Conservation (phyloP, 1,140 invertebrate species). For the Apis dorsata region DNA sequence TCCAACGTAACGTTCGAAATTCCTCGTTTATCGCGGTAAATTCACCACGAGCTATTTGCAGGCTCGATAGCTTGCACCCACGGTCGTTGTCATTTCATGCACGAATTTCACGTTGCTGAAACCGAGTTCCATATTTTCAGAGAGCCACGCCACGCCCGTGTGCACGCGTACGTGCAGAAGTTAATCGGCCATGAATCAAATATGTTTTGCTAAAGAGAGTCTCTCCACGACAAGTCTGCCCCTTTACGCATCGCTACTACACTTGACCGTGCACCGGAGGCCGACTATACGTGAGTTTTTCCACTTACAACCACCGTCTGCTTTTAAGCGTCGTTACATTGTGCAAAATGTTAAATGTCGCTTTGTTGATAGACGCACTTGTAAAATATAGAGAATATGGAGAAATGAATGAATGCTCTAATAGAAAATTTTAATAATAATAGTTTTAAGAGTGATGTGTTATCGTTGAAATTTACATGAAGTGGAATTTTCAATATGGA, state of each 20-base stretch:
- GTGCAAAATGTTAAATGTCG: background rate
- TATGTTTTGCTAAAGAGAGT: slow-evolving; percentile 29
- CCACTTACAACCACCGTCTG: background rate
- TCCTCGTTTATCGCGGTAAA: slow-evolving; percentile 29
- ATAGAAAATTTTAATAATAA: background rate
- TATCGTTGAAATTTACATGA: no score
- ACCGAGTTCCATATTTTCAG: slow-evolving; percentile 27
- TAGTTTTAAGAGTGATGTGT: no score
- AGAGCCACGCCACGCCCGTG: background rate
- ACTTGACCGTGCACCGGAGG: background rate
- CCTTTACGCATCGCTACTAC: slow-evolving; percentile 15
- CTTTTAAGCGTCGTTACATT: background rate
- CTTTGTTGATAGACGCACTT: background rate
- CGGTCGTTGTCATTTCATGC: background rate
- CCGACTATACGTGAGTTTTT: slow-evolving; percentile 14
- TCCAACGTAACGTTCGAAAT: slow-evolving; percentile 19
- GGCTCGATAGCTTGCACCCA: slow-evolving; percentile 15
- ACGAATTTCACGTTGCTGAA: background rate
- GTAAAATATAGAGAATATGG: background rate
- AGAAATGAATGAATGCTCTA: no score
- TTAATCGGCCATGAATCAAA: slow-evolving; percentile 47
- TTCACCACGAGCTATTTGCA: slow-evolving; percentile 31
- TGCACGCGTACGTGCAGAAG: slow-evolving; percentile 13
- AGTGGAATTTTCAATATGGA: no score
- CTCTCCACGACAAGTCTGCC: background rate